phyloP scores from a whole-genome alignment of 2,113 vertebrate species.

The Antennarius striatus region DNA sequence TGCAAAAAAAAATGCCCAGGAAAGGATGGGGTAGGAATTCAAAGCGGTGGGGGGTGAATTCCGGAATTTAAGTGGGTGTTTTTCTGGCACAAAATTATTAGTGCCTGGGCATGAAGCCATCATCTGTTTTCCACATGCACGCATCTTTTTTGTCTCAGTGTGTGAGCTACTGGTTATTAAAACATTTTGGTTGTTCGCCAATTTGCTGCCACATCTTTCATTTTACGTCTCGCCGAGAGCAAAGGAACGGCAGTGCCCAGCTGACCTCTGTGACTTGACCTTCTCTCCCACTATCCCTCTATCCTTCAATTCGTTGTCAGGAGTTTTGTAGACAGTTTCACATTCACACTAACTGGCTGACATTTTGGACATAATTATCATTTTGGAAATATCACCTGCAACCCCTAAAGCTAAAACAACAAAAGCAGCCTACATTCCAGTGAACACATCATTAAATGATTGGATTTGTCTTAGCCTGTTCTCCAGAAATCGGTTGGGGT shows the following conservation, averaged over 20 bases:
- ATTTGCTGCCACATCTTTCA: constrained; percentile 3
- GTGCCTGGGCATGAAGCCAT: constrained; percentile 22
- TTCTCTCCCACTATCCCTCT: not conserved
- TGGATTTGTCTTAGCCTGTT: constrained; percentile 1
- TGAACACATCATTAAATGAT: not conserved
- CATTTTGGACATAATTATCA: not conserved
- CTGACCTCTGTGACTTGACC: constrained; percentile 7
- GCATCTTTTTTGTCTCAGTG: constrained; percentile 28
- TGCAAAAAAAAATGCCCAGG: constrained; percentile 4
- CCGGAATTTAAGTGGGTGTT: constrained; percentile 57
- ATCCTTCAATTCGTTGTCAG: not conserved
- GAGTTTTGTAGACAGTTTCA: not conserved
- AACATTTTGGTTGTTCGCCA: constrained; percentile 40
- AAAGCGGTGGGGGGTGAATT: constrained; percentile 1
- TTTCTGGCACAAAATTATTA: constrained; percentile 30
- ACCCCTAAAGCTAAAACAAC: not conserved
- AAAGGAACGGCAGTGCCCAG: constrained; percentile 39
- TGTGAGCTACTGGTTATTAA: constrained; percentile 28
- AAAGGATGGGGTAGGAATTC: constrained; percentile 50
- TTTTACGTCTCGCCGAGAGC: constrained; percentile 26
- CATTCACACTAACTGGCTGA: not conserved
- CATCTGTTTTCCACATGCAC: constrained; percentile 7
- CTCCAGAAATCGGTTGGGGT: not conserved
- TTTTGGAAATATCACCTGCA: not conserved
- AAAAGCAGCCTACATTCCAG: not conserved